Evolutionary conservation across 2,113 vertebrate species (phyloP).

Genomic region (Petaurus breviceps): DNA sequence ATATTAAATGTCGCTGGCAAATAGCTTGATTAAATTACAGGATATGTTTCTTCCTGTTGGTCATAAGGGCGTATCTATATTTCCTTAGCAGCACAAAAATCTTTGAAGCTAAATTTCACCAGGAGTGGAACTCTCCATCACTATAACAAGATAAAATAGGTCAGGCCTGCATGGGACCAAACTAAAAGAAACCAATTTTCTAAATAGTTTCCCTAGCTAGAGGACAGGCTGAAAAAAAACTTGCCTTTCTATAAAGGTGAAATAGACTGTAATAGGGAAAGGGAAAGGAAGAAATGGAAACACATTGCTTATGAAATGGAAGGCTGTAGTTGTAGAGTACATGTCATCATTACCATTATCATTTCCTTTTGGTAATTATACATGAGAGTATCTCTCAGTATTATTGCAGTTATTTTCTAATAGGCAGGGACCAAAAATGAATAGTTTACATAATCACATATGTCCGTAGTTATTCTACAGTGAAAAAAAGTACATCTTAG

Average conservation of each 20-base stretch:
- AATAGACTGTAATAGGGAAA: slow-evolving; percentile 51
- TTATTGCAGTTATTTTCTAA: background rate
- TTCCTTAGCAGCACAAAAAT: slow-evolving; percentile 38
- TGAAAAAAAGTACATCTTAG: background rate
- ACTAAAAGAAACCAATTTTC: slow-evolving; percentile 59
- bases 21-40: background rate
- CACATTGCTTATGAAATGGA: slow-evolving; percentile 20
- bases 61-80: background rate
- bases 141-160: slow-evolving; percentile 66
- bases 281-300: background rate
- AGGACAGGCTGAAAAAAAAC: slow-evolving; percentile 23
- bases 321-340: background rate
- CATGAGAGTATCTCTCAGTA: background rate
- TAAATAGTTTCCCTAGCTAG: slow-evolving; percentile 67
- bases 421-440: slow-evolving; percentile 3
- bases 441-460: background rate
- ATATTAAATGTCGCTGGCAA: slow-evolving; percentile 27
- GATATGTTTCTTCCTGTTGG: slow-evolving; percentile 7
- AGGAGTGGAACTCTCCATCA: slow-evolving; percentile 58
- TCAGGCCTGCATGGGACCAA: slow-evolving; percentile 64
- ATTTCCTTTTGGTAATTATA: slow-evolving; percentile 34
- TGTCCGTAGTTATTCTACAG: background rate
- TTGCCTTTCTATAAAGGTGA: slow-evolving; percentile 53
- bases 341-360: background rate
- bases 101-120: slow-evolving; percentile 71